Percentiles rank a stretch among this genome's conserved stretches.
phyloP scores from a whole-genome alignment of 2,113 vertebrate species.

The Paraplagusia blochii region DNA sequence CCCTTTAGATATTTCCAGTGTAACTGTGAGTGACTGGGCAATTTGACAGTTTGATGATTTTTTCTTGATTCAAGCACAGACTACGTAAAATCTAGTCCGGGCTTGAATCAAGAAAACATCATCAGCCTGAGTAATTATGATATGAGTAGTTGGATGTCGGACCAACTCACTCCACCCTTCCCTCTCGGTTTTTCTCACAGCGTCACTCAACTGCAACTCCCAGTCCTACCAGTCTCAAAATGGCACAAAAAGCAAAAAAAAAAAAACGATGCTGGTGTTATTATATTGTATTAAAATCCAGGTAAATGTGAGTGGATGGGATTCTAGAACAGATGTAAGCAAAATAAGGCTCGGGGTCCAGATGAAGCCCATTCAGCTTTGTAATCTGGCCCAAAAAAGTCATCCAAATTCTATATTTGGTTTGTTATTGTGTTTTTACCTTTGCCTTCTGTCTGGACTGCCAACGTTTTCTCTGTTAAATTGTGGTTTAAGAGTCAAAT shows the following conservation, averaged over 20 bases:
- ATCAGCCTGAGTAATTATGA: slow-evolving; percentile 27
- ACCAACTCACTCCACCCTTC: slow-evolving; percentile 27
- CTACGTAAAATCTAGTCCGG: too few species aligned
- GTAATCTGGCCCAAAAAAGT: too few species aligned
- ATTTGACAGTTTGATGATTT: slow-evolving; percentile 31
- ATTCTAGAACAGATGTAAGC: too few species aligned
- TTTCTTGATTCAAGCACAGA: too few species aligned
- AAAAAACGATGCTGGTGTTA: slow-evolving; percentile 29
- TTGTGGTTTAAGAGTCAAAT: too few species aligned
- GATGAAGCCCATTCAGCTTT: background rate
- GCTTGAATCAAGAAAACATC: slow-evolving; percentile 34
- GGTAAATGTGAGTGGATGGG: background rate
- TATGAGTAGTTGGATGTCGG: slow-evolving; percentile 29
- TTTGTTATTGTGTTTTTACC: too few species aligned
- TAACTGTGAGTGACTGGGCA: slow-evolving; percentile 24
- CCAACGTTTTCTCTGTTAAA: too few species aligned
- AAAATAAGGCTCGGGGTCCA: too few species aligned
- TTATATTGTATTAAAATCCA: slow-evolving; percentile 8
- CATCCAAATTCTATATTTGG: too few species aligned
- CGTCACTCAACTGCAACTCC: slow-evolving; percentile 26
- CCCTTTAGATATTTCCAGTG: too few species aligned
- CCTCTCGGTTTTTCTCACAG: slow-evolving; percentile 14
- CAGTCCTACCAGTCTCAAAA: slow-evolving; percentile 1
- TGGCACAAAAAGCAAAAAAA: background rate
- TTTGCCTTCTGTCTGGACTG: too few species aligned